These are phyloP conservation scores for Venturia canescens DNA, from an alignment of 1,140 invertebrate genomes.

Conservation along the genomic window DNA sequence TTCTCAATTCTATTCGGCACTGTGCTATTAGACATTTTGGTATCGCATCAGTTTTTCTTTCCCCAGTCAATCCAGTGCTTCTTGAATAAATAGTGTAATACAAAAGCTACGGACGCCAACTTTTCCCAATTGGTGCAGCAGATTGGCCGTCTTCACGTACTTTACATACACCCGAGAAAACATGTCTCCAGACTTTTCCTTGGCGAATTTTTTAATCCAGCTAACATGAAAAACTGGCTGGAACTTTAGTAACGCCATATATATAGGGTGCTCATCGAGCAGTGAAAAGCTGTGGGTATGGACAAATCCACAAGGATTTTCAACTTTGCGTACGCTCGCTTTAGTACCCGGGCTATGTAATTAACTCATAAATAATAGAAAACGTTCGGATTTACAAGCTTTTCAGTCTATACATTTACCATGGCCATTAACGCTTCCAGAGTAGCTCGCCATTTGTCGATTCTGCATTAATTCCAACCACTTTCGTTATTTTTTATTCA, in stretches of 20 bases:
- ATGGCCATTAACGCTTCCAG: not conserved
- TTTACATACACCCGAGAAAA: no score
- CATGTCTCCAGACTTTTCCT: no score
- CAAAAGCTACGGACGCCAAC: no score
- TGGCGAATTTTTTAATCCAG: no score
- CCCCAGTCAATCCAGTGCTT: no score
- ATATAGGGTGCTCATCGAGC: not conserved
- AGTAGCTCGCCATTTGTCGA: not conserved
- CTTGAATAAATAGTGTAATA: no score
- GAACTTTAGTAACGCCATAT: not conserved
- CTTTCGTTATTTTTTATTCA: not conserved
- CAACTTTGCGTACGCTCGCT: not conserved
- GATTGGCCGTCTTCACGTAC: no score
- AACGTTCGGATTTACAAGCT: conserved; percentile 8
- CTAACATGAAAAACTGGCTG: no score
- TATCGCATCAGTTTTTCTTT: no score
- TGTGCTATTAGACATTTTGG: no score
- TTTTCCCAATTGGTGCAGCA: no score
- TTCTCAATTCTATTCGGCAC: no score
- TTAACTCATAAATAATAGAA: conserved; percentile 13
- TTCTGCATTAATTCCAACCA: not conserved
- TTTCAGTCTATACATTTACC: not conserved
- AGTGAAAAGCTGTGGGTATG: not conserved
- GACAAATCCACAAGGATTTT: conserved; percentile 4
- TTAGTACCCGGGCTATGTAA: not conserved